A percentile compares a stretch with the other conserved stretches of the same genome.
Conservation (phyloP, 2,888 invertebrate genomes). For the Hyles lineata region DNA sequence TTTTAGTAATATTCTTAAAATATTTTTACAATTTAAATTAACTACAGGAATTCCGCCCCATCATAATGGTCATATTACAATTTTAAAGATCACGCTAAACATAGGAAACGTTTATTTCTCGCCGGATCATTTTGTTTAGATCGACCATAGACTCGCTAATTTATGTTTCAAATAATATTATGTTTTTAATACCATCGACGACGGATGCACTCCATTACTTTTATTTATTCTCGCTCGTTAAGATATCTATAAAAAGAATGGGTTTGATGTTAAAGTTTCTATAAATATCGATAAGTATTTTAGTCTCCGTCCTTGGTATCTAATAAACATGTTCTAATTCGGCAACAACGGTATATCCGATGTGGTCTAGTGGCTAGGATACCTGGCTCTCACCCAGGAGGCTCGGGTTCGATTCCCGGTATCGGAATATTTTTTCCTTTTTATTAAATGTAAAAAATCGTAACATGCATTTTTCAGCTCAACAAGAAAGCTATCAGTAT, state of each 20-base stretch:
- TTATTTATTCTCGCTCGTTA: conserved; percentile 19
- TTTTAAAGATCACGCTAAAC: background rate
- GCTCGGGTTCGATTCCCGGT: conserved; percentile 87
- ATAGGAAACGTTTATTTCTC: background rate
- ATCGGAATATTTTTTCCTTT: conserved; percentile 75
- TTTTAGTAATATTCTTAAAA: background rate
- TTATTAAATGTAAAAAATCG: background rate
- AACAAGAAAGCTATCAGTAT: no score
- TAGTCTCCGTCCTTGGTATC: background rate
- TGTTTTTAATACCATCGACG: background rate
- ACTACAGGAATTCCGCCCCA: background rate
- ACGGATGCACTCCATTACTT: conserved; percentile 18
- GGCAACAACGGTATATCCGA: conserved; percentile 60
- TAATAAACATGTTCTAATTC: background rate
- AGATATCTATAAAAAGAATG: conserved; percentile 1
- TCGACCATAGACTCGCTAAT: background rate
- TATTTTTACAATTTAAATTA: background rate
- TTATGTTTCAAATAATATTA: conserved; percentile 10
- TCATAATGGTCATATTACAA: background rate
- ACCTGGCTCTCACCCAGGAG: conserved; percentile 86
- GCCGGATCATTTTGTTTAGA: conserved; percentile 1
- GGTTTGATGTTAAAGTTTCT: background rate
- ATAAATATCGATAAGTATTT: background rate
- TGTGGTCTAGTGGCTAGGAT: conserved; percentile 87
- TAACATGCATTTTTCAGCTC: no score